Evolutionary conservation across 2,797 vertebrate species (phyloP).

Genomic region (Eulemur albifrons): DNA sequence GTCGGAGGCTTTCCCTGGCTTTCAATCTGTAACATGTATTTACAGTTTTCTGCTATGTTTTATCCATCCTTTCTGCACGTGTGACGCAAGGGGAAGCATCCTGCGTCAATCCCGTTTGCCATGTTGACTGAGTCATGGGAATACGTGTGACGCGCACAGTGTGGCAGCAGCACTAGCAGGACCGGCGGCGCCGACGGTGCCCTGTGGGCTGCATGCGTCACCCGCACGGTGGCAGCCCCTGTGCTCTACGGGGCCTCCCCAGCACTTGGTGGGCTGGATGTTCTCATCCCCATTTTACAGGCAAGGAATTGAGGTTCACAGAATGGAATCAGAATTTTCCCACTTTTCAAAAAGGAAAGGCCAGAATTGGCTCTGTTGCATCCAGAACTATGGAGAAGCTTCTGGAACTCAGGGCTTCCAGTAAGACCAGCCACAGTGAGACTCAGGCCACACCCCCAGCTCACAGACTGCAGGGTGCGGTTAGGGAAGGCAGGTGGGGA

Average conservation of each 20-base stretch:
- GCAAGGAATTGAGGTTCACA: neutral
- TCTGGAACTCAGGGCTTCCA: neutral
- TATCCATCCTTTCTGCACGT: too few species aligned
- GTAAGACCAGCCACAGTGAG: neutral
- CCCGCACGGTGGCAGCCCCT: neutral
- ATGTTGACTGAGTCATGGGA: fast-evolving
- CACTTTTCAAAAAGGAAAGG: neutral
- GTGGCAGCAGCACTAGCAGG: fast-evolving
- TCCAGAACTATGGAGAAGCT: neutral
- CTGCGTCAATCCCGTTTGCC: neutral
- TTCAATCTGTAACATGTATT: fast-evolving
- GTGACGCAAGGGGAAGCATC: neutral
- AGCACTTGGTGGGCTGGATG: fast-evolving
- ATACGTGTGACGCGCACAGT: fast-evolving
- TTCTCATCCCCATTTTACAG: neutral
- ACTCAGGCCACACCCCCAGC: fast-evolving
- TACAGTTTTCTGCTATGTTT: fast-evolving
- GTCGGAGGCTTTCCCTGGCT: fast-evolving
- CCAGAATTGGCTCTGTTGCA: neutral
- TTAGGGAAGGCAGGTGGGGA: neutral
- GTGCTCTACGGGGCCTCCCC: neutral
- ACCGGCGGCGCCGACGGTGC: fast-evolving
- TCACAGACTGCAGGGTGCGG: neutral
- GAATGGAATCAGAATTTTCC: neutral
- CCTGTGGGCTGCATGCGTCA: too few species aligned